A percentile compares a stretch with the other conserved stretches of the same genome.
Evolutionary conservation across 2,888 invertebrate genomes (phyloP).

Genomic region (Conus canariensis): DNA sequence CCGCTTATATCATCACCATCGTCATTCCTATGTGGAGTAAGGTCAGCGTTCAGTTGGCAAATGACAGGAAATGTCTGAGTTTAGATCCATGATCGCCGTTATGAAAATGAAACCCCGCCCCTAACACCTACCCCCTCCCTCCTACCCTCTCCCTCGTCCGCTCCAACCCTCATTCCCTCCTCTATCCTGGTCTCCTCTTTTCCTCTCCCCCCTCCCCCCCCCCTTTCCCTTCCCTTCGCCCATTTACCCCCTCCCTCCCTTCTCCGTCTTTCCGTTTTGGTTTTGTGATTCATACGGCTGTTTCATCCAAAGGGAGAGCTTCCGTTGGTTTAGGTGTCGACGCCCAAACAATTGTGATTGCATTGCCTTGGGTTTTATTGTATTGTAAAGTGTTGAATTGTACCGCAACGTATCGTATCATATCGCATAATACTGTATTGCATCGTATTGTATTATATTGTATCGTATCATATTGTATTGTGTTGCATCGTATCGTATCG

Average conservation of each 20-base stretch:
- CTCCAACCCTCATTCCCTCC: neutral
- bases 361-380: neutral
- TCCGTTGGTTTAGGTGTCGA: too few species aligned
- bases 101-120: too few species aligned
- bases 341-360: neutral
- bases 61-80: too few species aligned
- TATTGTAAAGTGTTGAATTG: neutral
- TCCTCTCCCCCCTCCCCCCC: neutral
- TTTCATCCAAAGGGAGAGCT: too few species aligned
- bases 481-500: neutral
- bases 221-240: neutral
- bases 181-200: too few species aligned
- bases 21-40: too few species aligned
- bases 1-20: too few species aligned
- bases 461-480: neutral
- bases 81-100: too few species aligned
- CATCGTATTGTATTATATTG: neutral
- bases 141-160: neutral
- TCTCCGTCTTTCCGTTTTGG: neutral
- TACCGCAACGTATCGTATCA: neutral
- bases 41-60: too few species aligned
- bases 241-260: neutral
- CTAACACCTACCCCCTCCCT: neutral
- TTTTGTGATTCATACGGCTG: neutral
- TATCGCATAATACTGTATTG: neutral